phyloP scores from a whole-genome alignment of 2,113 vertebrate genomes.

The Burhinus bistriatus region DNA sequence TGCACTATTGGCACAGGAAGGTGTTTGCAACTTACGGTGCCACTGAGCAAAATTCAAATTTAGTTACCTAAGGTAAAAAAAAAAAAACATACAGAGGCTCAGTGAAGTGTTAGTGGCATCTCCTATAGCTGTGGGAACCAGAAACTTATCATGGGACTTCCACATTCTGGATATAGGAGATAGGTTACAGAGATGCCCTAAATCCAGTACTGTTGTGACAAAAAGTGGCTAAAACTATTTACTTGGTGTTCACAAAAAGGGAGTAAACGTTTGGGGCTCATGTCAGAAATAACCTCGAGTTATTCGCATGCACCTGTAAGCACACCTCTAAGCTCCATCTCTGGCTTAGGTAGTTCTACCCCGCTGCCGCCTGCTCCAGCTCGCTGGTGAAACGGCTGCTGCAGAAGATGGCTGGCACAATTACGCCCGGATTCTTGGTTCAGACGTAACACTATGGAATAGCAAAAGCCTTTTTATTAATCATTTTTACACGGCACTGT shows the following conservation, averaged over 20 bases:
- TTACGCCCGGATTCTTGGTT: accelerated
- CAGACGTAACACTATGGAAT: not conserved
- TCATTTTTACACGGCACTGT: not conserved
- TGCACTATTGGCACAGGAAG: not conserved
- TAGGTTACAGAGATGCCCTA: not conserved
- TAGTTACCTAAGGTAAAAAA: not conserved
- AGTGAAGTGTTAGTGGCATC: not conserved
- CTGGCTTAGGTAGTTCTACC: not conserved
- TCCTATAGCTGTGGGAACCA: not conserved
- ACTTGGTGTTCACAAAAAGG: not conserved
- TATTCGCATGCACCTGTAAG: not conserved
- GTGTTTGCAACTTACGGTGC: not conserved
- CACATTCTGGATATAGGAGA: not conserved
- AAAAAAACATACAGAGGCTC: not conserved
- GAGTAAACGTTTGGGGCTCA: accelerated
- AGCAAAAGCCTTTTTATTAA: not conserved
- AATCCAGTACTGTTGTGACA: not conserved
- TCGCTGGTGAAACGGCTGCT: not conserved
- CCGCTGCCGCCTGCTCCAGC: not conserved
- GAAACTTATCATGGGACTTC: not conserved
- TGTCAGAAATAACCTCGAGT: not conserved
- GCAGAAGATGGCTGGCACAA: not conserved
- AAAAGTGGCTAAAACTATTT: not conserved
- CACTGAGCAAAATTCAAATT: not conserved
- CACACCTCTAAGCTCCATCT: not conserved